A percentile compares a stretch with the other conserved stretches of the same genome.
phyloP scores from a whole-genome alignment of 2,113 vertebrate genomes.

The Antechinus stuartii region DNA sequence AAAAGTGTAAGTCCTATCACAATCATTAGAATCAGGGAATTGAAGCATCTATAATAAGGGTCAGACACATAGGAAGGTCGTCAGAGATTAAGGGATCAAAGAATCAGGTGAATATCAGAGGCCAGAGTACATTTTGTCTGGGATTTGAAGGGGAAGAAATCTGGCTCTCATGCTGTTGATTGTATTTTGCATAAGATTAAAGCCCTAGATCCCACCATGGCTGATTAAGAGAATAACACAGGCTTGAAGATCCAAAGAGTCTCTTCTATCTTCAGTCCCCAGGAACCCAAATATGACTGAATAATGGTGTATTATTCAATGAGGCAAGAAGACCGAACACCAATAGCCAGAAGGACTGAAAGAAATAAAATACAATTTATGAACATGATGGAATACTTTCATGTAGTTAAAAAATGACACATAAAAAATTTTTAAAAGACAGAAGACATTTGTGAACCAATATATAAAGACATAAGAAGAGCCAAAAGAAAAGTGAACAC shows the following conservation, averaged over 20 bases:
- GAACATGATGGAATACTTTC: neutral
- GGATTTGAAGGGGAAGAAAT: neutral
- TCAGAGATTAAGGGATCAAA: neutral
- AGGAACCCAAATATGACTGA: neutral
- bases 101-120: neutral
- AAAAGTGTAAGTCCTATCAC: neutral
- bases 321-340: neutral
- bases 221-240: too few relatives aligned
- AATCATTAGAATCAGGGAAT: neutral
- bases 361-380: neutral
- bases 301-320: neutral
- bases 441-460: neutral
- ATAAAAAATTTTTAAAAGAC: neutral
- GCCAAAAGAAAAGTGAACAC: neutral
- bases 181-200: too few relatives aligned
- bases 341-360: neutral
- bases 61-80: neutral
- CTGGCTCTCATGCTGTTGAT: neutral
- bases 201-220: too few relatives aligned
- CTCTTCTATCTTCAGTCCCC: too few relatives aligned
- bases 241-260: too few relatives aligned
- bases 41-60: neutral
- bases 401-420: neutral
- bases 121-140: neutral
- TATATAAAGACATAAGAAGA: neutral